phyloP scores from a whole-genome alignment of 2,797 vertebrate species.

The Bradypodion pumilum region DNA sequence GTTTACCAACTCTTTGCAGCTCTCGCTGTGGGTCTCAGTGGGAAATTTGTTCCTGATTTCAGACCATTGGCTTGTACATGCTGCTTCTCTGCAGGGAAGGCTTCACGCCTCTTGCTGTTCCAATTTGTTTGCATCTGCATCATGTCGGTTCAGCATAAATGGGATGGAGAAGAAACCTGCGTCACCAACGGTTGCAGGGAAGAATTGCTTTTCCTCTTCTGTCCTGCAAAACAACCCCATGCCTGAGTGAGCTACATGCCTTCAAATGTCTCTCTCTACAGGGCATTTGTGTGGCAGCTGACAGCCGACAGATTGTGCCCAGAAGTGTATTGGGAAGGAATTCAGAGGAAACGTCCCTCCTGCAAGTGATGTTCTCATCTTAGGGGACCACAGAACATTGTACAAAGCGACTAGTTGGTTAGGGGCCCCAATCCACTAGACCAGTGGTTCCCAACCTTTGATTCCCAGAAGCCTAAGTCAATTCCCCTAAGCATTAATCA shows the following conservation, averaged over 20 bases:
- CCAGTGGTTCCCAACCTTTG: too few species aligned
- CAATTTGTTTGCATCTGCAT: constrained; percentile 39
- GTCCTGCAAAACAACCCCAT: neutral
- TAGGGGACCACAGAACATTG: too few species aligned
- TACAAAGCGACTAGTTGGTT: neutral
- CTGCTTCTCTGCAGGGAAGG: constrained; percentile 13
- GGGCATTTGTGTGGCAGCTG: neutral
- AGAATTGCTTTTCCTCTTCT: neutral
- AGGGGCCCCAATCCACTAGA: too few species aligned
- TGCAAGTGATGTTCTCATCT: neutral
- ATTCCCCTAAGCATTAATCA: too few species aligned
- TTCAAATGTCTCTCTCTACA: neutral
- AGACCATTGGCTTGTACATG: neutral
- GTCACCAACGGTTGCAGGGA: neutral
- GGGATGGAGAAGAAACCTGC: constrained; percentile 8
- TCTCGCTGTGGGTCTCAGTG: constrained; percentile 22
- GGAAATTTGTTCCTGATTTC: constrained; percentile 6
- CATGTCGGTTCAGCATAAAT: constrained; percentile 28
- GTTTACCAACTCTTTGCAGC: neutral
- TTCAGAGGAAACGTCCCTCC: neutral
- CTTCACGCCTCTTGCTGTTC: constrained; percentile 18
- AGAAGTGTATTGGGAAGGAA: neutral
- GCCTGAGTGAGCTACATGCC: neutral
- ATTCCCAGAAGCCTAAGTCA: too few species aligned
- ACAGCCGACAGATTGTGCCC: neutral